phyloP scores from a whole-genome alignment of 2,113 vertebrate genomes.

The Mola mola region DNA sequence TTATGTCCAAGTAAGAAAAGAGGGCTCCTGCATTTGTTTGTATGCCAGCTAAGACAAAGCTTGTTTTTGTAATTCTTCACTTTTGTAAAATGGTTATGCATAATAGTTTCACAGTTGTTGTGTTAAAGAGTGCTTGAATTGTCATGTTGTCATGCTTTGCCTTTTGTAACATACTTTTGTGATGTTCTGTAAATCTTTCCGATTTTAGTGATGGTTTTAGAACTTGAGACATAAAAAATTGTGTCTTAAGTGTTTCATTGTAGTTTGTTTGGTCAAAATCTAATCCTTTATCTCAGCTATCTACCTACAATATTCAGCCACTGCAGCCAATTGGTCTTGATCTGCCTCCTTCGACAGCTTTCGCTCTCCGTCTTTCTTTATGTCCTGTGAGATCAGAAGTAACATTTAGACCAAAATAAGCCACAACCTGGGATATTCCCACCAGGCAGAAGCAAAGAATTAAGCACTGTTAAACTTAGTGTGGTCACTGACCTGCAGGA shows the following conservation, averaged over 20 bases:
- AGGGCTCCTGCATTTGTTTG: conserved; percentile 47
- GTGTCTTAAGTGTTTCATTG: no score
- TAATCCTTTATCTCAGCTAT: background rate
- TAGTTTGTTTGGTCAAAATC: conserved; percentile 1
- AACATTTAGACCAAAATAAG: conserved; percentile 23
- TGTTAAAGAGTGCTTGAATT: no score
- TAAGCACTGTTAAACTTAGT: no score
- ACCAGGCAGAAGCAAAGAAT: conserved; percentile 71
- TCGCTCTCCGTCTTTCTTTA: conserved; percentile 1
- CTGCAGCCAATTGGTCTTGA: background rate
- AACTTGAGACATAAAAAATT: no score
- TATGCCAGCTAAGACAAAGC: conserved; percentile 38
- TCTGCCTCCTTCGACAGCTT: background rate
- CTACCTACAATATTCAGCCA: background rate
- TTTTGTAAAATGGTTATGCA: no score
- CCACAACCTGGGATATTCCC: conserved; percentile 54
- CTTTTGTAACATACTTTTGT: no score
- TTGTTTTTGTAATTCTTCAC: no score
- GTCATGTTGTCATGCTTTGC: no score
- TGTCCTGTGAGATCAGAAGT: conserved; percentile 28
- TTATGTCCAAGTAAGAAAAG: conserved; percentile 36
- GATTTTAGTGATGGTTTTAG: no score
- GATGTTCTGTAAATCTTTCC: no score
- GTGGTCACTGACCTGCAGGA: no score
- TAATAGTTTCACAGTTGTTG: no score